Percentiles rank a stretch among this genome's conserved stretches.
phyloP scores from a whole-genome alignment of 2,797 vertebrate species.

The Gymnocypris eckloni region DNA sequence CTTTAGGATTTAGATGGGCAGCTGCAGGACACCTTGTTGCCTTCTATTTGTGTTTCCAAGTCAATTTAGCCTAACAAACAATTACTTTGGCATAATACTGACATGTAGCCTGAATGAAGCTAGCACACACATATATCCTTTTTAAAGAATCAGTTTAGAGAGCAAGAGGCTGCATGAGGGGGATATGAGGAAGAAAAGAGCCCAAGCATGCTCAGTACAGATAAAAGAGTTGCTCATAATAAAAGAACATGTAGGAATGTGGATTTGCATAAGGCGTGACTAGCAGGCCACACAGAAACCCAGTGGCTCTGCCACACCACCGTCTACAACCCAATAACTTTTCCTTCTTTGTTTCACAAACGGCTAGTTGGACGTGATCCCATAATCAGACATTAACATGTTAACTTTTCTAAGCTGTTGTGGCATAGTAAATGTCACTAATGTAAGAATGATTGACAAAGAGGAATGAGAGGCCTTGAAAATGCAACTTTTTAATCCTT shows the following conservation, averaged over 20 bases:
- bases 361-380: background rate
- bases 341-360: slow-evolving; percentile 29
- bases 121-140: background rate
- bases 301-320: slow-evolving; percentile 4
- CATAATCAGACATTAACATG: slow-evolving; percentile 1
- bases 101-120: background rate
- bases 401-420: slow-evolving; percentile 69
- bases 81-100: background rate
- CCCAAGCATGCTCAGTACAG: slow-evolving; percentile 10
- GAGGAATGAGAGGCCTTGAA: slow-evolving; percentile 34
- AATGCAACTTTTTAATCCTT: slow-evolving; percentile 11
- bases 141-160: slow-evolving; percentile 23
- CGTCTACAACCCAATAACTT: slow-evolving; percentile 37
- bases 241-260: slow-evolving; percentile 42
- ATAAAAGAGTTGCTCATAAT: slow-evolving; percentile 33
- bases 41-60: background rate
- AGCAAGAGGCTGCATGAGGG: slow-evolving; percentile 1
- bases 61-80: background rate
- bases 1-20: background rate
- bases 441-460: slow-evolving; percentile 67
- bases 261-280: slow-evolving; percentile 42
- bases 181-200: slow-evolving; percentile 13
- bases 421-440: slow-evolving; percentile 72
- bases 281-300: slow-evolving; percentile 26
- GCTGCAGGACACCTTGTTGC: background rate